phyloP scores from a whole-genome alignment of 2,888 invertebrate genomes.

The Coleophora deauratella region DNA sequence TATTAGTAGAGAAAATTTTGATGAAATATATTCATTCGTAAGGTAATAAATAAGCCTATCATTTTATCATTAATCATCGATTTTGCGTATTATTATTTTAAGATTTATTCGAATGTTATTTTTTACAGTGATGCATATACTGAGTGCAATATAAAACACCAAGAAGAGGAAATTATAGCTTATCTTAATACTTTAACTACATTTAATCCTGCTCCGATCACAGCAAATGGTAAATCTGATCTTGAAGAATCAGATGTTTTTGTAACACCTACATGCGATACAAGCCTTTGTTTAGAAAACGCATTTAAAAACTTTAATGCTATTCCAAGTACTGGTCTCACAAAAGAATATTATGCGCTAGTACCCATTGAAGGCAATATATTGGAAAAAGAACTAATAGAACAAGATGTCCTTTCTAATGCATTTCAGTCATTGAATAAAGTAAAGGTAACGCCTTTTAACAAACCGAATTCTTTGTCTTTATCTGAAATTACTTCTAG shows the following conservation, averaged over 20 bases:
- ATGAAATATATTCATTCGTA: slow-evolving; percentile 70
- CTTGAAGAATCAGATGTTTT: slow-evolving; percentile 55
- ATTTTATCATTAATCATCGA: too few relatives aligned
- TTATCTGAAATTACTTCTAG: slow-evolving; percentile 39
- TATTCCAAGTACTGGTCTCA: slow-evolving; percentile 56
- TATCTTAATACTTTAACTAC: too few relatives aligned
- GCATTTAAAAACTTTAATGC: slow-evolving; percentile 36
- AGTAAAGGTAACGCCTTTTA: slow-evolving; percentile 18
- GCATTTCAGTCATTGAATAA: slow-evolving; percentile 59
- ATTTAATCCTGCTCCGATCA: too few relatives aligned
- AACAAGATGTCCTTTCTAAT: slow-evolving; percentile 67
- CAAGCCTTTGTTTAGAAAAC: slow-evolving; percentile 47
- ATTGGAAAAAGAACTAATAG: slow-evolving; percentile 65
- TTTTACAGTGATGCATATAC: slow-evolving; percentile 66
- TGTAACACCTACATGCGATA: slow-evolving; percentile 54
- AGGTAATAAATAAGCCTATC: slow-evolving; percentile 32
- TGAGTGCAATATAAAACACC: slow-evolving; percentile 59
- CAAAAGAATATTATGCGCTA: slow-evolving; percentile 56
- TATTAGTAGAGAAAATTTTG: slow-evolving; percentile 64
- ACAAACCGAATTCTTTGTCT: slow-evolving; percentile 51
- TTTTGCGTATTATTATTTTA: slow-evolving; percentile 1
- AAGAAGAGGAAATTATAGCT: slow-evolving; percentile 60
- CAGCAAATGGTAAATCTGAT: slow-evolving; percentile 28
- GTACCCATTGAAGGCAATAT: slow-evolving; percentile 51
- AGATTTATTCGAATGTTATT: neutral